phyloP scores from a whole-genome alignment of 2,888 invertebrate species.

The Phaonia tiefii region DNA sequence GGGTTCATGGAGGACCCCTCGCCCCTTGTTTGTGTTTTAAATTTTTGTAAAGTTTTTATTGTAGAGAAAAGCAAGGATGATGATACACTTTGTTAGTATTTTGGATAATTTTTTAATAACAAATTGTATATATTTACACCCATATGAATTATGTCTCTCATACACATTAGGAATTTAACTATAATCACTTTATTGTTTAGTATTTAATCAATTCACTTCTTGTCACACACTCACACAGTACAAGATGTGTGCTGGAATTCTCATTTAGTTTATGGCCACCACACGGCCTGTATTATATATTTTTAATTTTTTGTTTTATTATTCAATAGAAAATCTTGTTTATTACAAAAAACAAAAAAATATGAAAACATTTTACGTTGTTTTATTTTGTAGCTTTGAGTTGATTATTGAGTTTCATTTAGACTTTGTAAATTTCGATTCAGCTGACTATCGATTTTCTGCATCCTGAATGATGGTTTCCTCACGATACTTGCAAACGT shows the following conservation, averaged over 20 bases:
- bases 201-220: background rate
- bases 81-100: slow-evolving; percentile 23
- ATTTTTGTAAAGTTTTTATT: no score
- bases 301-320: slow-evolving; percentile 13
- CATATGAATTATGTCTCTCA: no score
- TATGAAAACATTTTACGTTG: background rate
- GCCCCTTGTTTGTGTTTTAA: no score
- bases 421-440: no score
- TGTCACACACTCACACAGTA: background rate
- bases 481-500: slow-evolving; percentile 40
- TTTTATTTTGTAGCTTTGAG: slow-evolving; percentile 21
- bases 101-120: slow-evolving; percentile 20
- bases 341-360: background rate
- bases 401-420: background rate
- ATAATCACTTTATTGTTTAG: slow-evolving; percentile 48
- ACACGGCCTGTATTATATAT: slow-evolving; percentile 13
- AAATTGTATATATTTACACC: background rate
- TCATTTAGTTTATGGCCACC: slow-evolving; percentile 53
- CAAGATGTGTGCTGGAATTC: slow-evolving; percentile 39
- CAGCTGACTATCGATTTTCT: background rate
- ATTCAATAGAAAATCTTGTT: slow-evolving; percentile 27
- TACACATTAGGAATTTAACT: slow-evolving; percentile 25
- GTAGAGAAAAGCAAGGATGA: no score
- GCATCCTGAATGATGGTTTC: slow-evolving; percentile 36
- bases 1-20: no score